A percentile compares a stretch with the other conserved stretches of the same genome.
These are phyloP conservation scores for Pyrrhosoma nymphula DNA, from an alignment of 2,888 invertebrate species.

Conservation along the genomic window DNA sequence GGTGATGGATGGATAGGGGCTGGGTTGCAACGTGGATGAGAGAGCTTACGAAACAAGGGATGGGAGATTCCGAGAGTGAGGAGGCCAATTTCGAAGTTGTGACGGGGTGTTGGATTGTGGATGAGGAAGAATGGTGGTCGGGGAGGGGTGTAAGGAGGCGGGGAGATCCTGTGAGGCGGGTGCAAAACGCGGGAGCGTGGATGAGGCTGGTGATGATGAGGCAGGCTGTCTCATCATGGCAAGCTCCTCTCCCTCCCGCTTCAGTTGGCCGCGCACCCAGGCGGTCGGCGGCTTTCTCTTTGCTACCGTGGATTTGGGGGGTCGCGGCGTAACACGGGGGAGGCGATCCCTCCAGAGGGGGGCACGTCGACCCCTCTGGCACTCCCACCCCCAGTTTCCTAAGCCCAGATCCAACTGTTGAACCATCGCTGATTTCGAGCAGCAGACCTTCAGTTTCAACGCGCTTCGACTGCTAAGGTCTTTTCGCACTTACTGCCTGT, in stretches of 20 bases:
- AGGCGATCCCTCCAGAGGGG: neutral
- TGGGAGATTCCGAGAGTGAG: neutral
- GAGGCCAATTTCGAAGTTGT: conserved; percentile 53
- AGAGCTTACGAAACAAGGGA: neutral
- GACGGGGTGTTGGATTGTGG: neutral
- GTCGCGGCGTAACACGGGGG: neutral
- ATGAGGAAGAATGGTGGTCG: neutral
- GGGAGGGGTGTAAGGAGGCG: neutral
- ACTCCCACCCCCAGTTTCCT: neutral
- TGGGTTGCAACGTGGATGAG: neutral
- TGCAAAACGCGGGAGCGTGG: neutral
- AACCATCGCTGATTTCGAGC: neutral
- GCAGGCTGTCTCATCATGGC: neutral
- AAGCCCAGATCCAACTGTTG: neutral
- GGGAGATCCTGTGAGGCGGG: neutral
- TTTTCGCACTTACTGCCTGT: too few species aligned
- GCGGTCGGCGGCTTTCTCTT: neutral
- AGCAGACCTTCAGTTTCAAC: too few species aligned
- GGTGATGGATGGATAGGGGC: too few species aligned
- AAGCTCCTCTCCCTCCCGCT: neutral
- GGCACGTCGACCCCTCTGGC: neutral
- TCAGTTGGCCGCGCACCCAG: neutral
- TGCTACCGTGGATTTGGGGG: neutral
- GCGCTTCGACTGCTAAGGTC: too few species aligned
- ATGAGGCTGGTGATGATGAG: neutral